phyloP scores from a whole-genome alignment of 2,113 vertebrate genomes.

The Chaetops frenatus region DNA sequence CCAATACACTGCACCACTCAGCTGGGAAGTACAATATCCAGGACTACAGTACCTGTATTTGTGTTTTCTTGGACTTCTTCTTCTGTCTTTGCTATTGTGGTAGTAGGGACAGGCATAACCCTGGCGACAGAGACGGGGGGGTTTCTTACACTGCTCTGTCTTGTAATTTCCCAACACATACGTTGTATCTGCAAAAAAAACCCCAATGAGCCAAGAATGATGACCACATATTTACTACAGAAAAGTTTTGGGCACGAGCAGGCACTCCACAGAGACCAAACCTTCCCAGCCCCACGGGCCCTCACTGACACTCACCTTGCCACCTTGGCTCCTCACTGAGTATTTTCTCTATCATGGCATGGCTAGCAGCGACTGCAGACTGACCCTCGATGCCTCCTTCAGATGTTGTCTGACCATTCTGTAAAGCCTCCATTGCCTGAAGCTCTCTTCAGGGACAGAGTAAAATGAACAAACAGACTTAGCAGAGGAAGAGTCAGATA shows the following conservation, averaged over 20 bases:
- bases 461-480: not conserved
- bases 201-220: not conserved
- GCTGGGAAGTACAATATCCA: not conserved
- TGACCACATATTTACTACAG: not conserved
- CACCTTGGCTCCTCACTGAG: slow-evolving; percentile 93
- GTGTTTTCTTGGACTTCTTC: slow-evolving; percentile 93
- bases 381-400: slow-evolving; percentile 88
- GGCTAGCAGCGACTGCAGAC: slow-evolving; percentile 91
- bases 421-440: slow-evolving; percentile 90
- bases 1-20: not conserved
- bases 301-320: slow-evolving; percentile 80
- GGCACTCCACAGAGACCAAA: not conserved
- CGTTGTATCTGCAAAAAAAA: slow-evolving; percentile 78
- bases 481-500: not conserved
- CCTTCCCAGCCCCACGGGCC: not conserved
- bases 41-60: slow-evolving; percentile 87
- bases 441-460: slow-evolving; percentile 80
- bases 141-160: slow-evolving; percentile 97
- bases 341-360: slow-evolving; percentile 96
- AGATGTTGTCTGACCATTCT: slow-evolving; percentile 81
- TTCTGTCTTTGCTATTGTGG: slow-evolving; percentile 97
- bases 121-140: slow-evolving; percentile 93
- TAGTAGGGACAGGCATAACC: slow-evolving; percentile 98
- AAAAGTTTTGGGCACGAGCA: not conserved
- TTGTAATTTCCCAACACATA: slow-evolving; percentile 98